Base-by-base conservation (phyloP, 2,113 vertebrate species). In the Colius striatus region DNA sequence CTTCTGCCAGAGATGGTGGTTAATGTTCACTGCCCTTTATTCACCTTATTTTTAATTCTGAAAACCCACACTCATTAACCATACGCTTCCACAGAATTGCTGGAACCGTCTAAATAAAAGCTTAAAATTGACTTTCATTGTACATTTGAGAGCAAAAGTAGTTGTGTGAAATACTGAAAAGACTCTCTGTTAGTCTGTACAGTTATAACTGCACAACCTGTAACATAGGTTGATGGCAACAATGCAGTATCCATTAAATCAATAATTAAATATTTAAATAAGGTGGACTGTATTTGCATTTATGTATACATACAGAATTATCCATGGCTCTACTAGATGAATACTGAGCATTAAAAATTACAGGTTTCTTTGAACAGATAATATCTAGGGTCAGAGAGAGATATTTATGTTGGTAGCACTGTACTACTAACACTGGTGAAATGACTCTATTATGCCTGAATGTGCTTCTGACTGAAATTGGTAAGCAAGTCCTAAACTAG, bases 11-110 rank as follows among this genome's bases (percentile, higher is more conserved):
- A 54, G 74, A 91, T 27, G 75, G 43, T 92, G 77, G 94, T 95
- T 97, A 95, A 95, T 95, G 89, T 84, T 95, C 94, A 68, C 73
- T 95, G 95, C 92, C 94, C 91, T 95, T 92, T 91, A 84, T 57
- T 91, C 89, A 95, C 89, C 89, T 89, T 81, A 89, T 94, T 93
- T 94, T 95, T 96, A 96, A 93, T 93, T 92, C 87, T 94, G 86
- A 93, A 95, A 93, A 97, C 73, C 48, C 89, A 93, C 90, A 92
- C 57, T 97, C 83, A 93, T 96, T 95, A 94, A 95, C 83, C 0
- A 1, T 68, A 91, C 17, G 12, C 76, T 87, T 88, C 36, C 80
- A 82, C 92, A 78, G 91, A 96, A 93, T 72, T 93, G 94, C 73
- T 92, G 83, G 86, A 94, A 87, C 55, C 6, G 20, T 65, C 92